Conservation (phyloP, 2,888 invertebrate species). For the Protonemura montana region DNA sequence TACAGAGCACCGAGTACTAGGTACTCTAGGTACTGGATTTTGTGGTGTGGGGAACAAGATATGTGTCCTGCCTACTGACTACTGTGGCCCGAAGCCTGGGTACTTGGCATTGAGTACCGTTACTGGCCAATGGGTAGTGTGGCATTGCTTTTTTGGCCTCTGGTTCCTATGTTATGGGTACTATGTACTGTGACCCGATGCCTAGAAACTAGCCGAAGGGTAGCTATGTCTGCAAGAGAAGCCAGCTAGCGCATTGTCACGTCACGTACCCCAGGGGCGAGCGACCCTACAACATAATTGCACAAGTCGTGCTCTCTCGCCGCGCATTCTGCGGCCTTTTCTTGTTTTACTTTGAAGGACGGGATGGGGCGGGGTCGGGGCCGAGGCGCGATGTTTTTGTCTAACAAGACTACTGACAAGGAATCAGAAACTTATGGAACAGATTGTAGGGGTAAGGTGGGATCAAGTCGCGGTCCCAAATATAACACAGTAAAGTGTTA, state of each 20-base stretch:
- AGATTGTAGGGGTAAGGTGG: conserved; percentile 3
- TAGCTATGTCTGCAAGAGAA: too few relatives aligned
- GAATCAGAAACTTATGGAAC: conserved; percentile 2
- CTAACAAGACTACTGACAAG: background rate
- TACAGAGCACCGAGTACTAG: too few relatives aligned
- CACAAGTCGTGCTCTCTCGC: background rate
- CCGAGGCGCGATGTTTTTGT: background rate
- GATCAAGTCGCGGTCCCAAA: background rate
- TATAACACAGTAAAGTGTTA: conserved; percentile 8
- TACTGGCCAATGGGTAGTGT: background rate
- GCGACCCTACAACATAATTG: background rate
- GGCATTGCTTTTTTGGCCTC: too few relatives aligned
- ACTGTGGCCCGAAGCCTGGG: background rate
- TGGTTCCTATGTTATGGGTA: too few relatives aligned
- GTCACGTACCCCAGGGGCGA: background rate
- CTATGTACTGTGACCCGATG: too few relatives aligned
- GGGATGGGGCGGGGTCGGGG: too few relatives aligned
- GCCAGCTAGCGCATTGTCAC: background rate
- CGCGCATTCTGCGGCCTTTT: background rate
- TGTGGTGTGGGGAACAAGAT: too few relatives aligned
- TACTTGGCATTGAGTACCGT: background rate
- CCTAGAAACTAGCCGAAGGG: too few relatives aligned
- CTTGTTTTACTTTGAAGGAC: background rate
- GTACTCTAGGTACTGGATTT: too few relatives aligned
- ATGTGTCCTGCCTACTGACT: too few relatives aligned